Conservation (phyloP, 2,113 vertebrate genomes). For the Corapipo altera region DNA sequence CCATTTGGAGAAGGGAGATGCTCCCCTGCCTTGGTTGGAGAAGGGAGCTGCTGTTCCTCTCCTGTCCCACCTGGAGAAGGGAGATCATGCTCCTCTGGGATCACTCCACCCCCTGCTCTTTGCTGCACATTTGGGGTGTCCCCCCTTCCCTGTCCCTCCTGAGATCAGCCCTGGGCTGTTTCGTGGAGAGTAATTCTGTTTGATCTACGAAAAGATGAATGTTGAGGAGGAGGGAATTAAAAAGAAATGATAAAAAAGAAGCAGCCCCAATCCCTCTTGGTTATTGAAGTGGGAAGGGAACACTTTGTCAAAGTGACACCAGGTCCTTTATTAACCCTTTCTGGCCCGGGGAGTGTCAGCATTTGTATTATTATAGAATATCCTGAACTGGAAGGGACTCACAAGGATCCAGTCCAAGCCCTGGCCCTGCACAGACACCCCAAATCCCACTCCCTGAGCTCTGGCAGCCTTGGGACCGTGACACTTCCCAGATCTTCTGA, state of each 20-base stretch:
- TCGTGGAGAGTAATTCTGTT: conserved; percentile 36
- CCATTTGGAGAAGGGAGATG: no score
- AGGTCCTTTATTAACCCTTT: not conserved
- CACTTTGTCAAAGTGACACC: conserved; percentile 41
- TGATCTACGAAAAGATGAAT: conserved; percentile 37
- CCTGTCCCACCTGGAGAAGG: not conserved
- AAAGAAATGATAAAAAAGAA: not conserved
- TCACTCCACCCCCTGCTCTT: not conserved
- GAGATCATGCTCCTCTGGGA: not conserved
- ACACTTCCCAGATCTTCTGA: rapidly evolving
- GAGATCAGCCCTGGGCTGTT: not conserved
- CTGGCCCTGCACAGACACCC: not conserved
- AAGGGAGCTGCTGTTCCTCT: no score
- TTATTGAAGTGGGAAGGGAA: conserved; percentile 46
- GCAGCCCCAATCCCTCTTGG: not conserved
- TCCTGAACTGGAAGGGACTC: not conserved
- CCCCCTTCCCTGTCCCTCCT: not conserved
- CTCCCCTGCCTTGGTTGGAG: no score
- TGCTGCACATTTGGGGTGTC: not conserved
- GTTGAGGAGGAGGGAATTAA: conserved; percentile 37
- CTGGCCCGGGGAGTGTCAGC: not conserved
- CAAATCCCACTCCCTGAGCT: not conserved
- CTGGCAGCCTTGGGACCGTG: rapidly evolving
- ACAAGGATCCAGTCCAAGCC: not conserved
- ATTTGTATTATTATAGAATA: not conserved